Percentiles rank a stretch among this genome's conserved stretches.
These are phyloP conservation scores for Gallinago solitaria DNA, from an alignment of 2,797 vertebrate species.

Conservation along the genomic window DNA sequence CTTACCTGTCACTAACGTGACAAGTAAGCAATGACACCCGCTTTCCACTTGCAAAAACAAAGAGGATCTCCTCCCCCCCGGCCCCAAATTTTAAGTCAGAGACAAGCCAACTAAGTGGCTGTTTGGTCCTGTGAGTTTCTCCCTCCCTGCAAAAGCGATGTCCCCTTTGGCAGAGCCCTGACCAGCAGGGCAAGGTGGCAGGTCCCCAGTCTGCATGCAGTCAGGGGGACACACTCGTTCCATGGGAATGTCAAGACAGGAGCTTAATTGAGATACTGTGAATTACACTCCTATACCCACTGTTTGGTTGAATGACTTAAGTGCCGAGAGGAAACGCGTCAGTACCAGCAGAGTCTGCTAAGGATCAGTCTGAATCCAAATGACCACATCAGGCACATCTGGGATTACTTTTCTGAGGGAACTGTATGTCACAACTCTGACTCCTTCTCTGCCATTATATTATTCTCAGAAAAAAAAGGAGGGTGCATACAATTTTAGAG, in stretches of 20 bases:
- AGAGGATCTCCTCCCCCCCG: not conserved
- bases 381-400: not conserved
- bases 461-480: not conserved
- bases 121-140: not conserved
- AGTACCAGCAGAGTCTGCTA: not conserved
- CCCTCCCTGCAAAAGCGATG: not conserved
- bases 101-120: not conserved
- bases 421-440: not conserved
- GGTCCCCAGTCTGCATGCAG: not conserved
- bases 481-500: not conserved
- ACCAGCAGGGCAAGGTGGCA: not conserved
- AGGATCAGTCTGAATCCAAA: not conserved
- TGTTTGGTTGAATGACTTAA: not conserved
- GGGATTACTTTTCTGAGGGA: not conserved
- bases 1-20: not conserved
- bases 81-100: not conserved
- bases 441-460: not conserved
- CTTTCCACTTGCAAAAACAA: not conserved
- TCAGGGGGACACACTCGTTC: rapidly evolving
- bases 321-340: not conserved
- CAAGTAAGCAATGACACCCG: not conserved
- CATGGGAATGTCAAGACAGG: not conserved
- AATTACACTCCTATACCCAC: not conserved
- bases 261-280: not conserved
- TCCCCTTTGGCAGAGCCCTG: not conserved